phyloP scores from a whole-genome alignment of 1,140 invertebrate species.

The Drosophila ambigua region DNA sequence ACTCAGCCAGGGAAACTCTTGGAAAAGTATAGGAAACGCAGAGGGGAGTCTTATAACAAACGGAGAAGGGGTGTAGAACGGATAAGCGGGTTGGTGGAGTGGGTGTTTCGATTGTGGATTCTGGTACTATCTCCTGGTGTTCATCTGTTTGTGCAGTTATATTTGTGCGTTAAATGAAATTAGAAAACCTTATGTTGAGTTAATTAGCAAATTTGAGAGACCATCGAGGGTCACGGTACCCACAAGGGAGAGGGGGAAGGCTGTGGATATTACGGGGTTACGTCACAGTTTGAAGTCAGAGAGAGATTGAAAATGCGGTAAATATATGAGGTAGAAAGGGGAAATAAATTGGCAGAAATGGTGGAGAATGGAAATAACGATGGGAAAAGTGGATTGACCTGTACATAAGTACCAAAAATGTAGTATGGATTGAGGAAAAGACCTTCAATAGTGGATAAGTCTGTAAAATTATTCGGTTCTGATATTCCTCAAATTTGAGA shows the following conservation, averaged over 20 bases:
- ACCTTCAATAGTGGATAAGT: no score
- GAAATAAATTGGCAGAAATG: no score
- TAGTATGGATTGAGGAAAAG: no score
- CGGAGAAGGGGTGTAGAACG: not conserved
- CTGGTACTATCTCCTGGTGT: conserved; percentile 5
- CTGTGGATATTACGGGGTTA: no score
- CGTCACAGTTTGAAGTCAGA: not conserved
- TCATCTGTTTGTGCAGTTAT: conserved; percentile 17
- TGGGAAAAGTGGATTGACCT: no score
- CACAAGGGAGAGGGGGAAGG: no score
- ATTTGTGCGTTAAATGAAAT: conserved; percentile 74
- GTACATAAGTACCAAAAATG: no score
- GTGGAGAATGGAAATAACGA: no score
- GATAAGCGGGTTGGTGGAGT: conserved; percentile 18
- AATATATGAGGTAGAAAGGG: not conserved
- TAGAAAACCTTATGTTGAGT: conserved; percentile 81
- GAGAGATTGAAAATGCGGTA: not conserved
- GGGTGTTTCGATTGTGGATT: conserved; percentile 9
- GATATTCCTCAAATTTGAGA: no score
- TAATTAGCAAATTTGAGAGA: conserved; percentile 76
- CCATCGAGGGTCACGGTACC: conserved; percentile 6
- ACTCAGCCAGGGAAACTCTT: no score
- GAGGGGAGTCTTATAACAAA: conserved; percentile 3
- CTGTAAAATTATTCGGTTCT: no score
- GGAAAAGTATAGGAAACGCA: no score